These are phyloP conservation scores for Pristionchus maxplancki DNA, from an alignment of 2,888 invertebrate genomes.

Conservation along the genomic window DNA sequence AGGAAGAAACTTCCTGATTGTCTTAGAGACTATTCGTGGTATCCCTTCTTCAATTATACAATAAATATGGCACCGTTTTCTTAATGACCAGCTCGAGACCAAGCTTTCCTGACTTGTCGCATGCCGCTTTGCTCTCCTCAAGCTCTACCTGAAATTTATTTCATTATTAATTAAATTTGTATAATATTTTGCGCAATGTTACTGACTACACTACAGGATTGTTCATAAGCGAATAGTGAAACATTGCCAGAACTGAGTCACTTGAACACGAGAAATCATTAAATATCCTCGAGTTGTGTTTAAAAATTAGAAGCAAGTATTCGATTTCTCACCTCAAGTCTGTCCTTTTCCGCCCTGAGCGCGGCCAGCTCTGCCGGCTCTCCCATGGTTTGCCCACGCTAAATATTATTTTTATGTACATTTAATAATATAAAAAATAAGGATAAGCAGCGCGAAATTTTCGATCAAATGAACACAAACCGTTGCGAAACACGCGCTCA, in stretches of 20 bases:
- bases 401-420: not conserved
- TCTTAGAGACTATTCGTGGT: no score
- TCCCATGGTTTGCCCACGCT: slow-evolving; percentile 34
- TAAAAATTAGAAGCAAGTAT: no score
- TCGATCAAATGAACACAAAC: not conserved
- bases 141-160: slow-evolving; percentile 59
- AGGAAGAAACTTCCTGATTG: no score
- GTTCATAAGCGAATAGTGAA: not conserved
- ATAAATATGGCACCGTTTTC: no score
- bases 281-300: no score
- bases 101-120: no score
- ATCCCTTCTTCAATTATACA: no score
- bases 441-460: not conserved
- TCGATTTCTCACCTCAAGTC: slow-evolving; percentile 15
- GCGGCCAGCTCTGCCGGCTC: slow-evolving; percentile 11
- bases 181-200: no score
- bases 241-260: not conserved
- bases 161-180: not conserved
- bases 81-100: no score
- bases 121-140: no score
- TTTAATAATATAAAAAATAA: not conserved
- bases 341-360: not conserved
- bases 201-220: not conserved
- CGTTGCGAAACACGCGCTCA: not conserved
- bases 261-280: no score